Evolutionary conservation across 2,888 invertebrate genomes (phyloP), one percentile per base, ranked within the genome.

Genomic region (Heliconius charithonia): DNA sequence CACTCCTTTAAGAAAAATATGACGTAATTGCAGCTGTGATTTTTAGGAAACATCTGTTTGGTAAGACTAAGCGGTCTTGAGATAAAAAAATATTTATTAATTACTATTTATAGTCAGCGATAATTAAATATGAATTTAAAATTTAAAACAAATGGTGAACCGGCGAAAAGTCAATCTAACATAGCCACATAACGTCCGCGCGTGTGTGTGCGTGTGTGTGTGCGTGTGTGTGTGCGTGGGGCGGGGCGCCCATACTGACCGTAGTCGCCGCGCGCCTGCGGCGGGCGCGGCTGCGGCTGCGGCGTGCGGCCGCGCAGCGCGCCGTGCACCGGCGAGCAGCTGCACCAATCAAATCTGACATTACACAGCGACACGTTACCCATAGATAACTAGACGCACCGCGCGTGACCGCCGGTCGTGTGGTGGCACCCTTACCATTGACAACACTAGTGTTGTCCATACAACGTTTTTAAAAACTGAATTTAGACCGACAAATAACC

Each of bases 251-350:
- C 79, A 81, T 87, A 97, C 98, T 97, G 96, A 98, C 98, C 98
- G 95, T 98, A 98, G 93, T 98, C 98, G 85, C 98, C 97, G 87
- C 97, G 96, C 84, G 98, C 97, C 96, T 98, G 95, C 83, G 94
- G 94, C 85, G 94, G 92, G 82, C 94, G 92, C 86, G 90, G 90
- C 90, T 90, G 90, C 86, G 94, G 93, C 90, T 93, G 94, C 88
- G 94, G 93, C 88, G 94, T 93, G 91, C 95, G 94, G 72, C 97
- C 96, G 87, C 97, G 96, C 95, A 97, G 95, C 96, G 97, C 96
- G 82, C 96, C 96, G 94, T 97, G 97, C 90, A 97, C 96, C 85
- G 97, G 97, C 88, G 97, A 97, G 90, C 96, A 96, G 89, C 96
- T 96, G 91, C 89, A 93, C 91, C 93, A 93, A 92, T 93, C 93